These are phyloP conservation scores for Stigmatopora nigra DNA, from an alignment of 2,113 vertebrate genomes.

Conservation along the genomic window DNA sequence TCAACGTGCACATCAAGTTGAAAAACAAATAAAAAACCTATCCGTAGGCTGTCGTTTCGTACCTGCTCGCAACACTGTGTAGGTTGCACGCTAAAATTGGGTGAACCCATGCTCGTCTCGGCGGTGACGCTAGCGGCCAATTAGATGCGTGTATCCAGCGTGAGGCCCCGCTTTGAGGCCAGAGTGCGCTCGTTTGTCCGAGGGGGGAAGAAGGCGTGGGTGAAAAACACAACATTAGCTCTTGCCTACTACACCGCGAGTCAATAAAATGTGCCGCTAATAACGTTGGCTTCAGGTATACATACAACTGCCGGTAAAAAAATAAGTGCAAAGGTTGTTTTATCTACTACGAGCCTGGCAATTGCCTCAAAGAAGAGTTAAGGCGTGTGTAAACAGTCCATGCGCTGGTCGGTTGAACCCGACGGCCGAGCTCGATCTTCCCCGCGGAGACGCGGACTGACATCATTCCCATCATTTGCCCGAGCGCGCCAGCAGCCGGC, in stretches of 20 bases:
- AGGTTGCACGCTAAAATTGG: constrained; percentile 38
- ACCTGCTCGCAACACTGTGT: neutral
- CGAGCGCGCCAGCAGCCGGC: constrained; percentile 61
- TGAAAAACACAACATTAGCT: constrained; percentile 44
- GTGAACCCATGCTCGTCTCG: constrained; percentile 38
- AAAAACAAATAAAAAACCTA: too few relatives aligned
- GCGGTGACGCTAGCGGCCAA: constrained; percentile 58
- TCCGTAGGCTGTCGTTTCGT: too few relatives aligned
- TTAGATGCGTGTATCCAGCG: constrained; percentile 58
- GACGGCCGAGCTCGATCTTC: constrained; percentile 58
- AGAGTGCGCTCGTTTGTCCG: constrained; percentile 53
- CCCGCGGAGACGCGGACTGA: constrained; percentile 53
- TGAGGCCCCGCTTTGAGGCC: constrained; percentile 47
- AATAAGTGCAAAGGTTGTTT: constrained; percentile 66
- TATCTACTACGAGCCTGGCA: constrained; percentile 66
- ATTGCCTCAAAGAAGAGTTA: constrained; percentile 65
- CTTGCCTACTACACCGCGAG: constrained; percentile 52
- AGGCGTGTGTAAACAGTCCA: constrained; percentile 9
- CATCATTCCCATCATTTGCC: constrained; percentile 56
- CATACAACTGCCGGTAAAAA: constrained; percentile 55
- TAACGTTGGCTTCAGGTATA: constrained; percentile 65
- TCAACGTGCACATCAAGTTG: too few relatives aligned
- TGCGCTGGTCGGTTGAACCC: constrained; percentile 58
- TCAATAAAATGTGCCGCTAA: constrained; percentile 52
- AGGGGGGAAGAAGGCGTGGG: constrained; percentile 62